Evolutionary conservation across 2,113 vertebrate species (phyloP).

Genomic region (Pipa parva): DNA sequence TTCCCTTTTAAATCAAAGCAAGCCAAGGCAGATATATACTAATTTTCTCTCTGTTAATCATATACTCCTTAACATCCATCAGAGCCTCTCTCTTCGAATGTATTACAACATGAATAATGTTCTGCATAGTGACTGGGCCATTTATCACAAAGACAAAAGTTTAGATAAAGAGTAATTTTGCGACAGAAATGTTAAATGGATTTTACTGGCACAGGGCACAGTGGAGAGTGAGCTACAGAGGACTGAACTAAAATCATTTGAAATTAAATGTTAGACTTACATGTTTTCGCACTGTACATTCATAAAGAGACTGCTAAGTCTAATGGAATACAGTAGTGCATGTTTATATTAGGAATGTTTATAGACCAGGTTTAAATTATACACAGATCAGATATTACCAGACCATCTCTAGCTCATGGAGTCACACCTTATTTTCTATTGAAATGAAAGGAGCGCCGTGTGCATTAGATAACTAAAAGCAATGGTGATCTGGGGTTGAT

Average conservation of each 20-base stretch:
- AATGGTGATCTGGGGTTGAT: no score
- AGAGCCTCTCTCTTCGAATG: slow-evolving; percentile 37
- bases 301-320: no score
- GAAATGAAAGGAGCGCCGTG: no score
- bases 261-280: not conserved
- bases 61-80: slow-evolving; percentile 42
- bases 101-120: slow-evolving; percentile 42
- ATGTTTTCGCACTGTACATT: no score
- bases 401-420: no score
- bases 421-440: no score
- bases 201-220: slow-evolving; percentile 15
- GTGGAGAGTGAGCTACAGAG: not conserved
- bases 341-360: no score
- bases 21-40: slow-evolving; percentile 29
- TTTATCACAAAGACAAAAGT: slow-evolving; percentile 42
- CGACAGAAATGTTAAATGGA: slow-evolving; percentile 38
- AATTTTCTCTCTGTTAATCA: slow-evolving; percentile 41
- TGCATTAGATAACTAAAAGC: no score
- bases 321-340: no score
- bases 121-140: slow-evolving; percentile 37
- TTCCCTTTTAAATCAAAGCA: slow-evolving; percentile 41
- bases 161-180: slow-evolving; percentile 43
- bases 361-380: no score
- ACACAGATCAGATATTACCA: no score
- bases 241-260: not conserved